Evolutionary conservation across 35 echinoderm and acorn worm genomes (phyloP).

Genomic region (Ptychodera flava): DNA sequence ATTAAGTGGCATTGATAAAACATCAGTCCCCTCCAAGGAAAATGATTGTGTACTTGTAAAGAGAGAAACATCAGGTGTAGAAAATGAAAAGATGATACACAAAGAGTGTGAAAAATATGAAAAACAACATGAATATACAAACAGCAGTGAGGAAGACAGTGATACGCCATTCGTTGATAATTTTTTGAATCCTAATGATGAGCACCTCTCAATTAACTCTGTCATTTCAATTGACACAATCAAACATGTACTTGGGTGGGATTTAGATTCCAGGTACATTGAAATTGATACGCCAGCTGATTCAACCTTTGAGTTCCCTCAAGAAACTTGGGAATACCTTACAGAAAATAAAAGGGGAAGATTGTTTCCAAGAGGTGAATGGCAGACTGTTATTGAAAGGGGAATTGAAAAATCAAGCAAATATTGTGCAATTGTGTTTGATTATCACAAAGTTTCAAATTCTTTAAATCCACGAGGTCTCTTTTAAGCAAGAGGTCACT

Average conservation of each 20-base stretch:
- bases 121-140: not conserved
- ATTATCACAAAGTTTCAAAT: slow-evolving; percentile 15
- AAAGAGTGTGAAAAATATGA: no score
- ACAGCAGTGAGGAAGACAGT: not conserved
- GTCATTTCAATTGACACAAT: not conserved
- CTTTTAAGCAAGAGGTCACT: slow-evolving; percentile 8
- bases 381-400: slow-evolving; percentile 6
- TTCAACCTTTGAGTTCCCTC: not conserved
- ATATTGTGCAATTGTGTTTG: slow-evolving; percentile 21
- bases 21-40: no score
- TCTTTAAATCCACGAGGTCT: not conserved
- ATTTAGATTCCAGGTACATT: not conserved
- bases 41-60: no score
- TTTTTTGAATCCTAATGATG: not conserved
- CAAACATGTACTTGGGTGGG: not conserved
- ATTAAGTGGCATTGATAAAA: not conserved
- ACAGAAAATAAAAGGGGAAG: not conserved
- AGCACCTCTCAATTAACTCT: not conserved
- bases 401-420: slow-evolving; percentile 7
- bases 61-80: no score
- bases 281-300: not conserved
- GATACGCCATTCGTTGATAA: not conserved
- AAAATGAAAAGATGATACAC: no score
- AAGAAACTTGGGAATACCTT: not conserved
- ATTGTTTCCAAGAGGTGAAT: slow-evolving; percentile 16